Evolutionary conservation across 2,888 invertebrate species (phyloP).

Genomic region (Leptopilina syphax): DNA sequence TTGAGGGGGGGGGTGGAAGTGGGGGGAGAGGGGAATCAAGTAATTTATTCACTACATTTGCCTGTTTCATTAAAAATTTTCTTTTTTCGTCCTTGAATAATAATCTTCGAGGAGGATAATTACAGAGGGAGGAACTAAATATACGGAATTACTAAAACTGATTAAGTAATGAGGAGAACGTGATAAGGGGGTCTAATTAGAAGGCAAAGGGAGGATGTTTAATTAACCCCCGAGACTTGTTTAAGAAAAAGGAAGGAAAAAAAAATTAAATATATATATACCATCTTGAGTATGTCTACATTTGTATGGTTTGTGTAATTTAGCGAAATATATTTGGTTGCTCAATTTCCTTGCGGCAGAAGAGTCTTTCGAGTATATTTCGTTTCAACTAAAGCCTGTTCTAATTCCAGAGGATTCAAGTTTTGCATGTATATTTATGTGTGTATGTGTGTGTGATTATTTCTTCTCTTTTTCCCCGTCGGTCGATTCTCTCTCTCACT

Average conservation of each 20-base stretch:
- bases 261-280: background rate
- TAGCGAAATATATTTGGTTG: conserved; percentile 21
- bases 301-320: conserved; percentile 15
- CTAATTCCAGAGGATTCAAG: conserved; percentile 51
- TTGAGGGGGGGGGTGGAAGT: too few species aligned
- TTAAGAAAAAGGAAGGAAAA: background rate
- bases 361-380: conserved; percentile 24
- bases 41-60: conserved; percentile 12
- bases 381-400: conserved; percentile 41
- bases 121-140: conserved; percentile 4
- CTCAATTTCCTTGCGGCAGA: conserved; percentile 42
- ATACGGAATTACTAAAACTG: conserved; percentile 33
- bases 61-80: conserved; percentile 3
- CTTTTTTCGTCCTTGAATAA: background rate
- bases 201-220: conserved; percentile 1
- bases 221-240: background rate
- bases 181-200: conserved; percentile 24
- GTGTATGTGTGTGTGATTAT: conserved; percentile 1
- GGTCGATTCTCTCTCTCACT: background rate
- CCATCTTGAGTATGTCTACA: background rate
- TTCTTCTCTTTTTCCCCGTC: conserved; percentile 17
- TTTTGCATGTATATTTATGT: background rate
- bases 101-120: background rate
- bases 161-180: conserved; percentile 40
- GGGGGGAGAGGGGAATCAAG: background rate